Base-by-base conservation (phyloP, 1,140 invertebrate genomes). In the Ips typographus region DNA sequence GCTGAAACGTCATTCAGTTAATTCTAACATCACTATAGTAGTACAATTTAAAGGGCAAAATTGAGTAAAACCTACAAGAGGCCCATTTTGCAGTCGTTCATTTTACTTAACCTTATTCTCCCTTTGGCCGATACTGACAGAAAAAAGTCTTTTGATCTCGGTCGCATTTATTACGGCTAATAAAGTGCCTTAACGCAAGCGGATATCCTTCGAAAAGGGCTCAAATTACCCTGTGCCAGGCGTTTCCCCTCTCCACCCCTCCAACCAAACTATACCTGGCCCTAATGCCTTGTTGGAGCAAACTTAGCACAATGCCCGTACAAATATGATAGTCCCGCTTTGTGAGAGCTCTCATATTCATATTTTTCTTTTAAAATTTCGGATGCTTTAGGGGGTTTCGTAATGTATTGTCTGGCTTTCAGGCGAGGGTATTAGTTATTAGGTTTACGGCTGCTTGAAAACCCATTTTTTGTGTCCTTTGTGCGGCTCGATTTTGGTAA, bases 251-350 rank as follows among this genome's bases (percentile, higher is more conserved):
- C 40, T 5, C n/a, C 4, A 47, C 4, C 4, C 44, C 44, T 47
- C 44, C 44, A 5, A 1, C 44, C 44, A 5, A 47, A 22, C 58
- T 22, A 22, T 63, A 63, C 61, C 61, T 63, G 61, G 44, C 57
- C 58, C 58, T 44, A 44, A 41, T 42, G 8, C 58, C n/a, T 42
- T 44, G n/a, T 44, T 43, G 61, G 22, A 47, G 47, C 61, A 63
- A 63, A 63, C 61, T 40, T 52, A 22, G 49, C 47, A 63, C 49
- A 63, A 63, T 63, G 47, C 44, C 51, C 43, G 44, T 52, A 63
- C 61, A 63, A 63, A 63, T 63, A 63, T 63, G 61, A 63, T 63
- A 63, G 44, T 63, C 61, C n/a, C 47, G 61, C 61, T 63, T 63
- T 63, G 59, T 61, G 36, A n/a, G 8, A 36, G 22, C 22, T 63